Base-by-base conservation (phyloP, 2,113 vertebrate genomes). In the Ia io region DNA sequence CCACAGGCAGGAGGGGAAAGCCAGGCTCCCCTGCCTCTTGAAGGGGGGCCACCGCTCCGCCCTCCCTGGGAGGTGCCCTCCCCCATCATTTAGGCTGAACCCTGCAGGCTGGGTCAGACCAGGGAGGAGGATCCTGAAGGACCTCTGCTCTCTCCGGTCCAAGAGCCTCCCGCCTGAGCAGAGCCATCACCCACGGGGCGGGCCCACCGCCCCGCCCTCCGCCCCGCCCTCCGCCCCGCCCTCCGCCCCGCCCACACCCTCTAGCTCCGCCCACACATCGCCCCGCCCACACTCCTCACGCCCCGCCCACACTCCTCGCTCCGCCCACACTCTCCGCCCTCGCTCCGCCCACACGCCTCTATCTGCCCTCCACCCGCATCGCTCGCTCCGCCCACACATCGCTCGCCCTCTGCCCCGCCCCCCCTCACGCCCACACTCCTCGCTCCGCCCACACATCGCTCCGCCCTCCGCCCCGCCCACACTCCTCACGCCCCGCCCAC, bases 141-240 rank as follows among this genome's bases (percentile, higher is more conserved):
- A 20, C 6, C 42, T 10, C 17, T 63, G 61, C 3, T 5, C 5
- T 80, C n/a, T 23, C n/a, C 23, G 10, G 12, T 30, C 59, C 42
- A 16, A 32, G 30, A 11, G 1, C 42, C 25, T 18, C 13, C 30
- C 18, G 30, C 44, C 2, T 1, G 22, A 28, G 30, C 32, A 2
- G 6, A 0, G 7, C 9, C 63, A 1, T 28, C 30, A 9, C 37
- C 9, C 7, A 22, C 30, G 1, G 1, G 0, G 89, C 89, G 11
- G 0, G 37, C 61, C 35, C 49, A n/a, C 32, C 11, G 6, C 56
- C 25, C 28, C 30, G 32, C 65, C 47, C n/a, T n/a, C 22, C 35
- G 16, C 8, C 35, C 69, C 20, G 10, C 69, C 17, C 67, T 1
- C 18, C 18, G n/a, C 67, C 2, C n/a, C 56, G 9, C 51, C 56